Conservation (phyloP, 2,113 vertebrate species). For the Tupaia chinensis region DNA sequence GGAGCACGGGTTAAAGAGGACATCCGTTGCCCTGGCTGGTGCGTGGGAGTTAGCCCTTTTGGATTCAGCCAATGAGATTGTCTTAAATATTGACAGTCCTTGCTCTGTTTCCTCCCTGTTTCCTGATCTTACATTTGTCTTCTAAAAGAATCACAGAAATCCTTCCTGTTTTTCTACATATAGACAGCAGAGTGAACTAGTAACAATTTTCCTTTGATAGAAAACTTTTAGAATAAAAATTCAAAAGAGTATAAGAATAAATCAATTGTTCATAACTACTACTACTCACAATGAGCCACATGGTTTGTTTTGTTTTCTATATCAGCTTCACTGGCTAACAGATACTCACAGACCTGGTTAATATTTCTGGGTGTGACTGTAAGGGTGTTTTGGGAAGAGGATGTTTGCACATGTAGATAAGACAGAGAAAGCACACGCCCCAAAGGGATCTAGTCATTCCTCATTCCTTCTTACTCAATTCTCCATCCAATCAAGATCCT, state of each 20-base stretch:
- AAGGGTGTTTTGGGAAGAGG: not conserved
- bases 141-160: not conserved
- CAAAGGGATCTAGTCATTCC: no score
- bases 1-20: not conserved
- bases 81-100: no score
- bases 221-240: not conserved
- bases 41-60: rapidly evolving
- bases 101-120: rapidly evolving
- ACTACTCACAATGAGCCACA: not conserved
- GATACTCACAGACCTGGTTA: not conserved
- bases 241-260: not conserved
- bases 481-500: no score
- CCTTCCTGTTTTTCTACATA: not conserved
- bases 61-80: not conserved
- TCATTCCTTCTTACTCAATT: no score
- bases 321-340: not conserved
- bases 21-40: rapidly evolving
- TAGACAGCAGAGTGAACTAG: not conserved
- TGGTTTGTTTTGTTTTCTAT: not conserved
- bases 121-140: not conserved
- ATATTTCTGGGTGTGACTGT: not conserved
- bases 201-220: not conserved
- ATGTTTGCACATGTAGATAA: no score
- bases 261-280: not conserved
- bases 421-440: no score